Base-by-base conservation (phyloP, 2,888 invertebrate genomes). In the Sarcophaga variegata region DNA sequence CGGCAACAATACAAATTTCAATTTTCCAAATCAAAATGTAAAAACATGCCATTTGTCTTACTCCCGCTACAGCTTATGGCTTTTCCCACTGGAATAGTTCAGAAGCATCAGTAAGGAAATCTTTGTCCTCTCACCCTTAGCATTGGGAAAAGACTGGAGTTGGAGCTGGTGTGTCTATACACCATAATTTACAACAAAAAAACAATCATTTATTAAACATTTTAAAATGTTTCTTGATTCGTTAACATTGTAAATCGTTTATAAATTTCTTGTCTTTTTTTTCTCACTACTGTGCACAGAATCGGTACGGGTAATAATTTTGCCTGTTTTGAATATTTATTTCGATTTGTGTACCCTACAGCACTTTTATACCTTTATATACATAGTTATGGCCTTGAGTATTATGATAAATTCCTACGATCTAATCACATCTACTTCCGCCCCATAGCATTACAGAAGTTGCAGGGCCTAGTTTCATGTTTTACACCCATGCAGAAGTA, bases 31-130 rank as follows among this genome's bases (percentile, higher is more conserved):
- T 60, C 45, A 71, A 76, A 49, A 67, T 62, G 67, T 14, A 49
- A 37, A 64, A 66, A 66, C 66, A 67, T 59, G 22, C n/a, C 67
- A 83, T 83, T 72, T 83, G 20, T 74, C 78, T 74, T 72, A 78
- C 11, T 67, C 49, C 22, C 14, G 0, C 20, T 4, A n/a, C 45
- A 59, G 20, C 70, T 62, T 10, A 17, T 37, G 47, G 64, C 66
- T 59, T 59, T 71, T 64, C 62, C 63, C 63, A 17, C n/a, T 63
- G 63, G 62, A 62, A 45, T 59, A n/a, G 8, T 37, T 37, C 37
- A 8, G 10, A 4, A 17, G 54, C 54, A 54, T 4, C 54, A 12
- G 54, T 54, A 54, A 54, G 12, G 17, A 14, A 54, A 17, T 4
- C 8, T 37, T 37, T 37, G 54, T 17, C 17, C 54, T 0, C 54